Percentiles rank a stretch among this genome's conserved stretches.
Conservation (phyloP, 1,140 invertebrate species). For the Scaptomyza graminum region DNA sequence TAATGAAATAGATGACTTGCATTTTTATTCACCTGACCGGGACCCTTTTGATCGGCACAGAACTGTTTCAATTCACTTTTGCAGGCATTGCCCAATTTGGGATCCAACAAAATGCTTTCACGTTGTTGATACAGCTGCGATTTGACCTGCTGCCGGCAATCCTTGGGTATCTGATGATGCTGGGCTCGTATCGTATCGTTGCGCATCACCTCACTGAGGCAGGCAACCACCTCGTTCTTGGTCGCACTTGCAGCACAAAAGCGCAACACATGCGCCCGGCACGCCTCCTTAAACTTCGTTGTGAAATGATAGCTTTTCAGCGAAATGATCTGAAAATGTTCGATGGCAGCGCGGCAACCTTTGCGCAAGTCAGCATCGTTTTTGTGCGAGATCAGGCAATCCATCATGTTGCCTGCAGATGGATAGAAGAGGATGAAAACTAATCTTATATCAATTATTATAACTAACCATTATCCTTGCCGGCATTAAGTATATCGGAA, state of each 20-base stretch:
- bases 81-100: constrained; percentile 90
- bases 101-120: constrained; percentile 94
- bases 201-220: constrained; percentile 93
- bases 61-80: constrained; percentile 90
- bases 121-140: constrained; percentile 95
- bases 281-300: constrained; percentile 97
- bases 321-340: constrained; percentile 96
- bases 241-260: constrained; percentile 91
- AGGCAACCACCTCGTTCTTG: constrained; percentile 95
- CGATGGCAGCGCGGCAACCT: constrained; percentile 95
- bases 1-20: constrained; percentile 67
- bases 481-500: constrained; percentile 87
- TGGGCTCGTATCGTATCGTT: constrained; percentile 93
- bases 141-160: constrained; percentile 94
- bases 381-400: constrained; percentile 97
- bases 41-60: constrained; percentile 90
- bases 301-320: constrained; percentile 97
- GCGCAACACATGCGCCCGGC: constrained; percentile 91
- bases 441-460: neutral
- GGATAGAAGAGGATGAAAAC: neutral
- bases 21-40: constrained; percentile 88
- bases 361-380: constrained; percentile 90
- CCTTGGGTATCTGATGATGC: constrained; percentile 91
- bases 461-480: constrained; percentile 87
- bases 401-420: constrained; percentile 90